These are phyloP conservation scores for Babyrousa celebensis DNA, from an alignment of 2,797 vertebrate species.

Conservation along the genomic window DNA sequence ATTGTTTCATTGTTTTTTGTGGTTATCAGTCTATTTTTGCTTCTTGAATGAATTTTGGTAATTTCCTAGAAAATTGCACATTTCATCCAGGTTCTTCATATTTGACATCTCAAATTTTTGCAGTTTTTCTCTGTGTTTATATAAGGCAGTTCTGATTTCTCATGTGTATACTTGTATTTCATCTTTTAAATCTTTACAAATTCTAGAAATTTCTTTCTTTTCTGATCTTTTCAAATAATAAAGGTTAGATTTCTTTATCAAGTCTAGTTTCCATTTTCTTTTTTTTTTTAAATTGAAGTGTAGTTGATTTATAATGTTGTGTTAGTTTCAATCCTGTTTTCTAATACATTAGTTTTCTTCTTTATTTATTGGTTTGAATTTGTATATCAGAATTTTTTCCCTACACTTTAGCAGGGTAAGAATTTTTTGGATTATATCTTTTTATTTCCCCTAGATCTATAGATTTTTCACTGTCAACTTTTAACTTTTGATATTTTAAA, in stretches of 20 bases:
- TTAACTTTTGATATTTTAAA: conserved; percentile 10
- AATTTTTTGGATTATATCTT: background rate
- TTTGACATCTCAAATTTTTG: background rate
- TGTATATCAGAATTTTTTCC: background rate
- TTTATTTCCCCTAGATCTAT: background rate
- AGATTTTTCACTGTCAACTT: conserved; percentile 15
- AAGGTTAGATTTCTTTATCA: background rate
- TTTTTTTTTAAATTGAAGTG: too few species aligned
- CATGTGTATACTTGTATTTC: background rate
- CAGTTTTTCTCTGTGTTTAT: background rate
- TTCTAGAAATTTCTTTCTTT: conserved; percentile 17
- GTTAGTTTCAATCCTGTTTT: background rate
- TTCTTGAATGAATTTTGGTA: conserved; percentile 46
- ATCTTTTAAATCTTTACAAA: background rate
- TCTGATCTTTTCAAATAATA: background rate
- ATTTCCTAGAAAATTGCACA: background rate
- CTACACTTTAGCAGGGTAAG: background rate
- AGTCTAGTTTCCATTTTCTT: background rate
- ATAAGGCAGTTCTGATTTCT: conserved; percentile 10
- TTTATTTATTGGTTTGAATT: background rate
- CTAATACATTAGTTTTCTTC: background rate
- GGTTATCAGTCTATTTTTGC: background rate
- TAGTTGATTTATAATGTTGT: too few species aligned
- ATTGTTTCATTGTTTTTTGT: background rate
- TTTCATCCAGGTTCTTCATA: background rate